Conservation (phyloP, 2,797 vertebrate genomes). For the Microctenopoma stevenorrisi region DNA sequence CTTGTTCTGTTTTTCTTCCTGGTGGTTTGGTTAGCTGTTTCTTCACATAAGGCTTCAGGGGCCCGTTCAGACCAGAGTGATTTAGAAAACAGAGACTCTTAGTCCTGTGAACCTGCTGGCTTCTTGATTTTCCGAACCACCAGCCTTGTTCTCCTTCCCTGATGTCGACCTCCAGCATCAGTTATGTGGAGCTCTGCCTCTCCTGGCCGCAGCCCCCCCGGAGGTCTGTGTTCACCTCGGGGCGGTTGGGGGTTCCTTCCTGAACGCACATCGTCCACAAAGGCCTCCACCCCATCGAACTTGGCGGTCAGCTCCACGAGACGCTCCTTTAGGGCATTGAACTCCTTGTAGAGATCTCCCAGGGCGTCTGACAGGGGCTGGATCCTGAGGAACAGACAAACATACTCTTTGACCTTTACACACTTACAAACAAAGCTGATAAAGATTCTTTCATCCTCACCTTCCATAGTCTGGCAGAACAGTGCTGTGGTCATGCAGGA, state of each 20-base stretch:
- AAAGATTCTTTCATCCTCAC: conserved; percentile 32
- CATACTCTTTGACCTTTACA: too few relatives aligned
- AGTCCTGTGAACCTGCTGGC: conserved; percentile 47
- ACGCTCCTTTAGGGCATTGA: conserved; percentile 85
- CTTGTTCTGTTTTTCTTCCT: too few relatives aligned
- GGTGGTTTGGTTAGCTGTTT: too few relatives aligned
- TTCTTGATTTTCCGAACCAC: conserved; percentile 73
- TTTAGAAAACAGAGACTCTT: background rate
- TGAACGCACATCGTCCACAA: conserved; percentile 80
- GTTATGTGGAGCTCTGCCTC: background rate
- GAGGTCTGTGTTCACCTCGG: conserved; percentile 30
- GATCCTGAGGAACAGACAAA: conserved; percentile 76
- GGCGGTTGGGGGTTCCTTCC: conserved; percentile 47
- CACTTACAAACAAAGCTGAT: too few relatives aligned
- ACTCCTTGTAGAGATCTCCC: conserved; percentile 87
- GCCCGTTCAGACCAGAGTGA: too few relatives aligned
- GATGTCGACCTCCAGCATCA: conserved; percentile 25
- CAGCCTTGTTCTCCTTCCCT: conserved; percentile 64
- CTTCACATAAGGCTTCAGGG: too few relatives aligned
- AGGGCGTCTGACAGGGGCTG: conserved; percentile 86
- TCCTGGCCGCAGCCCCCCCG: background rate
- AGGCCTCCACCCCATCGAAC: conserved; percentile 83
- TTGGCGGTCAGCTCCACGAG: conserved; percentile 81
- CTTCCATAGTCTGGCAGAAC: conserved; percentile 90
- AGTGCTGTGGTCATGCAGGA: conserved; percentile 87